A percentile compares a stretch with the other conserved stretches of the same genome.
These are phyloP conservation scores for Neolamprologus tretocephalus DNA, from an alignment of 2,113 vertebrate genomes.

Conservation along the genomic window DNA sequence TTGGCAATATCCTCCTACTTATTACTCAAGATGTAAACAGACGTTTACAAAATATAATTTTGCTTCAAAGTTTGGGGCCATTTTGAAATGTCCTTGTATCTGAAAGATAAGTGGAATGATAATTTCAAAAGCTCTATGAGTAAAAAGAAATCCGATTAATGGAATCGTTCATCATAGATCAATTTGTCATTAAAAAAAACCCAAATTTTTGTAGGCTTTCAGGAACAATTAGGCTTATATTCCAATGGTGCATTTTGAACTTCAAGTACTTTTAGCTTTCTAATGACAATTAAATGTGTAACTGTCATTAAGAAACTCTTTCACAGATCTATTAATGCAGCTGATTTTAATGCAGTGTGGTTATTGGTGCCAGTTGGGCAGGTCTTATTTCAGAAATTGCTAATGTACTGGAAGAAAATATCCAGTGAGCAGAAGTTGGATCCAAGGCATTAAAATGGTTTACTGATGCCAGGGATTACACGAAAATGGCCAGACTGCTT, in stretches of 20 bases:
- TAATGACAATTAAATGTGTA: not conserved
- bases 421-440: not conserved
- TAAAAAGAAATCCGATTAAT: rapidly evolving
- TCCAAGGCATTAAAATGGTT: not conserved
- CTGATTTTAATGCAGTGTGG: not conserved
- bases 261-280: rapidly evolving
- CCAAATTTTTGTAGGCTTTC: not conserved
- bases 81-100: not conserved
- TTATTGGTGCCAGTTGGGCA: rapidly evolving
- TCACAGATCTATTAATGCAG: not conserved
- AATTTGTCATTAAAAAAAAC: rapidly evolving
- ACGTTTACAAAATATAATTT: no score
- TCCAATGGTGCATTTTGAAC: not conserved
- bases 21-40: not conserved
- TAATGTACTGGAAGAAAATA: not conserved
- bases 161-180: not conserved
- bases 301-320: not conserved
- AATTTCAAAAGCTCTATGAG: not conserved
- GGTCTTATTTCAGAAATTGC: not conserved
- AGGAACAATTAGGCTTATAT: not conserved
- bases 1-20: not conserved
- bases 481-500: not conserved
- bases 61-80: not conserved
- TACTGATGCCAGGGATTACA: not conserved
- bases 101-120: not conserved